A percentile compares a stretch with the other conserved stretches of the same genome.
phyloP scores from a whole-genome alignment of 1,140 invertebrate species.

The Mycetomoellerius zeteki region DNA sequence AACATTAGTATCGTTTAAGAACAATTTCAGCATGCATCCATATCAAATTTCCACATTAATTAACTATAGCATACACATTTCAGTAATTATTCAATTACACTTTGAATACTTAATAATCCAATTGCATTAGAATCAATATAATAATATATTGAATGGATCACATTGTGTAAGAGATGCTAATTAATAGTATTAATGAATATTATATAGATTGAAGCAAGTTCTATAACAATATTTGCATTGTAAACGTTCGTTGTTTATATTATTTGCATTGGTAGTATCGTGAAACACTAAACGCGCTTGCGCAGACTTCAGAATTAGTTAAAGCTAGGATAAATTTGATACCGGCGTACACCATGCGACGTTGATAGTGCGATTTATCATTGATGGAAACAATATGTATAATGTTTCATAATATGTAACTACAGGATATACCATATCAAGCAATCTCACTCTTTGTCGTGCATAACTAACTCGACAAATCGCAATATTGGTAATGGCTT shows the following conservation, averaged over 20 bases:
- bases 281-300: background rate
- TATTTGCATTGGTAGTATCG: slow-evolving; percentile 12
- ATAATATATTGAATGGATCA: slow-evolving; percentile 11
- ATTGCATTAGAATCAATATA: slow-evolving; percentile 41
- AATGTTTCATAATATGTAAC: slow-evolving; percentile 25
- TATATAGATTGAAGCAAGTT: slow-evolving; percentile 30
- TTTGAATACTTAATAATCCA: background rate
- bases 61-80: slow-evolving; percentile 24
- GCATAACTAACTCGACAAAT: background rate
- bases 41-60: slow-evolving; percentile 33
- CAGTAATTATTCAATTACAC: background rate
- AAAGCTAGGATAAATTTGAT: slow-evolving; percentile 23
- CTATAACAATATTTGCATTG: slow-evolving; percentile 38
- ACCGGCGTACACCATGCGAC: background rate
- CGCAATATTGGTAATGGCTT: background rate
- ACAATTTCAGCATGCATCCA: background rate
- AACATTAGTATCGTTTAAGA: background rate
- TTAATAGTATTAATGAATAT: slow-evolving; percentile 32
- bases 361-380: slow-evolving; percentile 31
- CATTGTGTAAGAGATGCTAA: slow-evolving; percentile 5
- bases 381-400: background rate
- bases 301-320: slow-evolving; percentile 25
- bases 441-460: background rate
- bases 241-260: slow-evolving; percentile 32
- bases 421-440: background rate